These are phyloP conservation scores for Lemur catta DNA, from an alignment of 2,797 vertebrate genomes.

Conservation along the genomic window DNA sequence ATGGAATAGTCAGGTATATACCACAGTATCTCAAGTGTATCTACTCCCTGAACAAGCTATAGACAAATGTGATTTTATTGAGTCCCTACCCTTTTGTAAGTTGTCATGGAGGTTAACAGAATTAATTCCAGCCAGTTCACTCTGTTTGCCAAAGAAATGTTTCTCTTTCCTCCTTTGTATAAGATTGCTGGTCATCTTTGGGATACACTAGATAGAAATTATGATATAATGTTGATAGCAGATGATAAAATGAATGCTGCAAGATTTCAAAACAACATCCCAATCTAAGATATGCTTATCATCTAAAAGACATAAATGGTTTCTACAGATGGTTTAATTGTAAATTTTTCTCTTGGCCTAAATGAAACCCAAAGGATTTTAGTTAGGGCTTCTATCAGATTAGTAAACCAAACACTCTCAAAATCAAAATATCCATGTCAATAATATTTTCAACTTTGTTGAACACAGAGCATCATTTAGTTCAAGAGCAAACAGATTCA, in stretches of 20 bases:
- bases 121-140: conserved; percentile 26
- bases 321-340: not conserved
- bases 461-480: conserved; percentile 16
- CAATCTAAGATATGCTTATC: not conserved
- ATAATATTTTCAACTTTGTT: conserved; percentile 57
- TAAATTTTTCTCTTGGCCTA: not conserved
- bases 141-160: not conserved
- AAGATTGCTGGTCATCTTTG: conserved; percentile 12
- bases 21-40: not conserved
- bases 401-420: conserved; percentile 31
- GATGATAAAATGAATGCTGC: not conserved
- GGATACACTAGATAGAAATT: not conserved
- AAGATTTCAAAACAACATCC: not conserved
- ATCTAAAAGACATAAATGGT: conserved; percentile 15
- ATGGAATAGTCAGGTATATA: not conserved
- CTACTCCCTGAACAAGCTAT: conserved; percentile 2
- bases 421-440: not conserved
- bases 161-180: conserved; percentile 34
- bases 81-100: not conserved
- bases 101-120: conserved; percentile 19
- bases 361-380: conserved; percentile 51
- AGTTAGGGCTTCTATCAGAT: conserved; percentile 23
- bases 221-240: not conserved
- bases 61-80: conserved; percentile 44
- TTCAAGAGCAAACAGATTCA: conserved; percentile 54